Evolutionary conservation across 2,888 invertebrate species (phyloP), one percentile per base, ranked within the genome.

Genomic region (Leistus spinibarbis): DNA sequence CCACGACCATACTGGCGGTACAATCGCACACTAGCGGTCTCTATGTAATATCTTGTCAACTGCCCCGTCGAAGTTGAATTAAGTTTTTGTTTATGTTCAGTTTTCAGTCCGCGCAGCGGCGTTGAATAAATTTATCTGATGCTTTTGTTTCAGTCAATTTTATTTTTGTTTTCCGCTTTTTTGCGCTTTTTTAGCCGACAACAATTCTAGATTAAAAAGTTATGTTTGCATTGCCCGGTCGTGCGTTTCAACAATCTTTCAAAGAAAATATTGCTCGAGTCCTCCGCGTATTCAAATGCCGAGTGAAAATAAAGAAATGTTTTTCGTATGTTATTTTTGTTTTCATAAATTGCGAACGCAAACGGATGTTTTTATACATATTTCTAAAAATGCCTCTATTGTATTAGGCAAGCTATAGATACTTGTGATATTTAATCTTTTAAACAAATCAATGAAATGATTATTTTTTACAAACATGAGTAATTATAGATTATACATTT

Each of bases 31-130:
- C 23, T n/a, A 17, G 60, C 17, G 13, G 7, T 63, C 23, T 10
- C 23, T 13, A 16, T 64, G 64, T 27, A 64, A 64, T 64, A 64
- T 64, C 64, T 23, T 64, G 64, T 64, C 27, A 64, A 64, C 13
- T 64, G 22, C 16, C 7, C 24, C 17, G 17, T 64, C 64, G 23
- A 20, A 27, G 27, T 27, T 23, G 70, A 24, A 71, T 71, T 53
- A 71, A 71, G 54, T 71, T 71, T 69, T 71, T 71, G 71, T 71
- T 65, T 71, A 71, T 71, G 71, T 71, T 71, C 40, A 40, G 27
- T 27, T 27, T 27, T 9, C 27, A 27, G 40, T 40, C 40, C 40
- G 13, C 7, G 54, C 24, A 64, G 64, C 56, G 53, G 20, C 54
- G 64, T 71, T 57, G 57, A 3, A 3, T 57, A 16, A 20, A 20